Base-by-base conservation (phyloP, 2,113 vertebrate species). In the Macrotus californicus region DNA sequence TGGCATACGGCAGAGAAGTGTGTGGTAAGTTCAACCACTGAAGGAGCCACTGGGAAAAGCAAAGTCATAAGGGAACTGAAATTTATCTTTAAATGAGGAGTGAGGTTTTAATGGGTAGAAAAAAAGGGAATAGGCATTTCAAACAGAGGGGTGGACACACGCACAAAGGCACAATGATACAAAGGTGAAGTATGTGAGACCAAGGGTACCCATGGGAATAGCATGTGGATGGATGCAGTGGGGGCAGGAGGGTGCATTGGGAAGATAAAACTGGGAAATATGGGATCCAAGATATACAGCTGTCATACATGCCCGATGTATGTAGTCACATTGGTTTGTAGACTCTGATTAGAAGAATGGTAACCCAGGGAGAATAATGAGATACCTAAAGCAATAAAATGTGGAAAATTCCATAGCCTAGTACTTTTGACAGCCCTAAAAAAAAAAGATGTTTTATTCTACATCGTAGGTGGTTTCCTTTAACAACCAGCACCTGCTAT, bases 381-480 rank as follows among this genome's bases (percentile, higher is more conserved):
- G 72, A 29, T 19, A n/a, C 54, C 48, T 72, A 87, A 56, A 90
- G 84, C 80, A 94, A 76, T 95, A 85, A 97, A 97, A 82, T n/a
- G 92, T 5, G 19, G 82, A 70, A 85, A 70, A 82, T 94, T 93
- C 52, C 81, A 59, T 5, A 79, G 46, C 46, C 88, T 1, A 36
- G 84, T 69, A 39, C 67, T 81, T 91, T 54, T 95, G 95, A 94
- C 91, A 95, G 64, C 36, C 31, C 61, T 19, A 26, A 67, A 66
- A 94, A 67, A 66, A 94, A 80, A 12, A 50, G 73, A 69, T 79
- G 95, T 86, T 95, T 96, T 86, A 95, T 80, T 96, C 88, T 75
- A 93, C 29, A 72, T 96, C 26, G 72, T 96, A 96, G 95, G 94
- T 97, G 94, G 95, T 92, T 97, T 97, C 95, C 93, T 95, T 97